Percentiles rank a stretch among this genome's conserved stretches.
Conservation (phyloP, 2,797 vertebrate genomes). For the Sciurus carolinensis region DNA sequence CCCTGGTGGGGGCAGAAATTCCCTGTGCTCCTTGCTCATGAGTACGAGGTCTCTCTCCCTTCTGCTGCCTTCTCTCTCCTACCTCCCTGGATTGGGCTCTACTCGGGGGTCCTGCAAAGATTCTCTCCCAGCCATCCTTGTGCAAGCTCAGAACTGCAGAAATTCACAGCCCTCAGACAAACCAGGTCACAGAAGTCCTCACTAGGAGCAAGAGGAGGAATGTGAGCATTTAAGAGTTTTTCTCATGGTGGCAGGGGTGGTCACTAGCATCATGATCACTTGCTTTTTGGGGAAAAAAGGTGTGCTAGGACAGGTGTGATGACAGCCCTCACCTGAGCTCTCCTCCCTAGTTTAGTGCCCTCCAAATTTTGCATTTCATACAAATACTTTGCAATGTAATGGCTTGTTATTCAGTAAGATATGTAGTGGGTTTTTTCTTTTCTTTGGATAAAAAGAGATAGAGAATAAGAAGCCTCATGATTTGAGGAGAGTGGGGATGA, state of each 20-base stretch:
- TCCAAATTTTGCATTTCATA: not conserved
- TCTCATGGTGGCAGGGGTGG: too few species aligned
- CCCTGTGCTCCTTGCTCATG: not conserved
- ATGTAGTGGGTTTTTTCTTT: not conserved
- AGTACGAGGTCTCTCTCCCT: not conserved
- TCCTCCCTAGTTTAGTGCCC: not conserved
- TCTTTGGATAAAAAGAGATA: conserved; percentile 12
- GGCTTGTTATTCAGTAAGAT: not conserved
- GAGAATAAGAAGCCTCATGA: not conserved
- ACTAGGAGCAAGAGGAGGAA: not conserved
- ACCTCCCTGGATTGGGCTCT: not conserved
- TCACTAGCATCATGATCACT: fast-evolving
- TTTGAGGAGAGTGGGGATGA: not conserved
- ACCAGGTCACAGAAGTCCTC: not conserved
- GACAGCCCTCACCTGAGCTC: not conserved
- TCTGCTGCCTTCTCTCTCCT: not conserved
- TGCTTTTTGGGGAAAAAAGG: not conserved
- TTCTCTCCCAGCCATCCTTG: not conserved
- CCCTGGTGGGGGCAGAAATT: not conserved
- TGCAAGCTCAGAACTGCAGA: not conserved
- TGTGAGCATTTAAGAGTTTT: not conserved
- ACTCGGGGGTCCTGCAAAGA: not conserved
- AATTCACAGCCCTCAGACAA: not conserved
- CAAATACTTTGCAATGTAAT: not conserved
- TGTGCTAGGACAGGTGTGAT: not conserved